Base-by-base conservation (phyloP, 2,888 invertebrate genomes). In the Copidosoma aretas region DNA sequence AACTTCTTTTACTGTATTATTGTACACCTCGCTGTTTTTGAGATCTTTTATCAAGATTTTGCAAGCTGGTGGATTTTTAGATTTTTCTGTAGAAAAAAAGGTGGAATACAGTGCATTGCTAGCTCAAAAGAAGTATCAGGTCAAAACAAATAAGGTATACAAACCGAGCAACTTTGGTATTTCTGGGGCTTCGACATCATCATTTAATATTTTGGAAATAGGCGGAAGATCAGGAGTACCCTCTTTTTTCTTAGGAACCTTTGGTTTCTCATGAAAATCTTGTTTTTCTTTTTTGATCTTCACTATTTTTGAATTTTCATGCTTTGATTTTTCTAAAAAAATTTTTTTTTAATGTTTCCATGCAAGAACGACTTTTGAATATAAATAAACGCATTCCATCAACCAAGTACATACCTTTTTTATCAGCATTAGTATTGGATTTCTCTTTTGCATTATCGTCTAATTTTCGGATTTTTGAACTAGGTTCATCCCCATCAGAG, bases 31-130 rank as follows among this genome's bases (percentile, higher is more conserved):
- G 79, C 90, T 90, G 70, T 89, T 88, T 77, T 91, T 91, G 17
- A 91, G 83, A 80, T 90, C 89, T 79, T 90, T 90, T 71, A 91
- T 91, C 75, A 87, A 85, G 75, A 91, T 91, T 84, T 89, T 91
- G 57, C 84, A 84, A 71, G 79, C 79, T 46, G 75, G 71, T 51
- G 85, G 82, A 75, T 87, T 78, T 73, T 82, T 84, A 10, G 76
- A 43, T 68, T 79, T 82, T 53, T 81, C 82, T 82, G 53, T 19
- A 60, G 70, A 62, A 56, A 58, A 43, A 64, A 57, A 58, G 24
- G 58, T 46, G 41, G 41, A 10, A 41, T 41, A 14, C 17, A 46
- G 43, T 46, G 43, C 14, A 46, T 46, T 46, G 12, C 1, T 8
- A 46, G 12, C 43, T 46, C 3, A 46, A 15, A 46, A 15, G 3